These are phyloP conservation scores for Raillietiella orientalis DNA, from an alignment of 2,888 invertebrate species.

Conservation along the genomic window DNA sequence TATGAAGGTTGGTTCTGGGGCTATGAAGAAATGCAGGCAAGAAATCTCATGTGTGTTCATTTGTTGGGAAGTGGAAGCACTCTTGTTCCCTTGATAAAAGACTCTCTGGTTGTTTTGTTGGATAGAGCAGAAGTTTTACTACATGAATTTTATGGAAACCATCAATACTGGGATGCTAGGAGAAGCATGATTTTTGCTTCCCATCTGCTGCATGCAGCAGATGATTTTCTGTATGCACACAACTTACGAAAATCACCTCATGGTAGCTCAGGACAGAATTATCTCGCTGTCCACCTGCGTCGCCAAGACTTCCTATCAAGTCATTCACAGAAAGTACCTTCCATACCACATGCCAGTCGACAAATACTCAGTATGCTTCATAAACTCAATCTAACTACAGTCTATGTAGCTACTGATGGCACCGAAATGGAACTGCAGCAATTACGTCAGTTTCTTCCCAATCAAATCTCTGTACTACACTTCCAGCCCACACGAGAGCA, in stretches of 20 bases:
- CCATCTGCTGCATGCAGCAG: slow-evolving; percentile 28
- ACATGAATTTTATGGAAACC: slow-evolving; percentile 55
- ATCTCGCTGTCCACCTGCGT: slow-evolving; percentile 53
- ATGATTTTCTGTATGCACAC: slow-evolving; percentile 10
- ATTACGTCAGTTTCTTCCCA: not conserved
- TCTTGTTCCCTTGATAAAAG: slow-evolving; percentile 10
- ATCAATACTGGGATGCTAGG: slow-evolving; percentile 48
- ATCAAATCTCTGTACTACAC: not conserved
- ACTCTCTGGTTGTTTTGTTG: slow-evolving; percentile 24
- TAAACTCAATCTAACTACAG: slow-evolving; percentile 19
- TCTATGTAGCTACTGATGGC: slow-evolving; percentile 55
- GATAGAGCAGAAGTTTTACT: slow-evolving; percentile 54
- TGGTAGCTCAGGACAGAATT: slow-evolving; percentile 21
- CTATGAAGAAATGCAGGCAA: slow-evolving; percentile 28
- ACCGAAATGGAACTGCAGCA: slow-evolving; percentile 1
- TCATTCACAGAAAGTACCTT: slow-evolving; percentile 36
- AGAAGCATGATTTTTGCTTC: slow-evolving; percentile 67
- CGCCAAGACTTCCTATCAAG: slow-evolving; percentile 54
- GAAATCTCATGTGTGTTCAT: slow-evolving; percentile 34
- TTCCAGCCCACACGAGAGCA: not conserved
- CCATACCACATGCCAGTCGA: slow-evolving; percentile 32
- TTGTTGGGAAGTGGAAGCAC: slow-evolving; percentile 28
- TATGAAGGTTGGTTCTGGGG: slow-evolving; percentile 29
- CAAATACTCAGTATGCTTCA: slow-evolving; percentile 30
- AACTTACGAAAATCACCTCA: slow-evolving; percentile 7